Base-by-base conservation (phyloP, 1,140 invertebrate genomes). In the Drosophila ogumai region DNA sequence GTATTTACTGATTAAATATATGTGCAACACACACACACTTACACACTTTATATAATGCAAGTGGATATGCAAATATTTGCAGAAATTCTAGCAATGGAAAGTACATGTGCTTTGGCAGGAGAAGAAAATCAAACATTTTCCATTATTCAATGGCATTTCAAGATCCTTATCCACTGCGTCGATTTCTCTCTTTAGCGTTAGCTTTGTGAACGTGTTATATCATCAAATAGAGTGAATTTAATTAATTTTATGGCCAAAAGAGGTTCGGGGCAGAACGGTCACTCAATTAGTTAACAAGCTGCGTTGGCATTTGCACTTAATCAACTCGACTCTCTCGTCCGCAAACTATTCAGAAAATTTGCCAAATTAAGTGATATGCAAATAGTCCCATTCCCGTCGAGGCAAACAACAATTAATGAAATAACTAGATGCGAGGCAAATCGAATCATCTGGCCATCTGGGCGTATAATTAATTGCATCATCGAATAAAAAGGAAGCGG, bases 231-330 rank as follows among this genome's bases (percentile, higher is more conserved):
- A 82, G 63, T 47, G 66, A 72, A 80, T 84, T 87, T 87, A 87
- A 87, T 87, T 87, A 87, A 88, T 87, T 87, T 88, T 69, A 63
- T 73, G 67, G 46, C 57, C 72, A 63, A 19, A 31, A 28, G 54
- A 41, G 9, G n/a, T 12, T 15, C 10, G 15, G 47, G 19, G 9
- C 28, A 2, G 31, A 52, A 49, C 38, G 54, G 54, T 54, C 61
- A 74, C 73, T 88, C 76, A 80, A 88, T 80, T 84, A 88, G 85
- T 80, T 87, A 77, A 87, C 82, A 86, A 87, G 81, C 84, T 86
- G 50, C 57, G 59, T 72, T 40, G 40, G 54, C 46, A 65, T 59
- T 78, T 67, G 46, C 36, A 80, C 78, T 66, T 67, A 86, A 85
- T 86, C 68, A 79, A 79, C 57, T 73, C 54, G 75, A 80, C 36